Evolutionary conservation across 1,140 invertebrate genomes (phyloP), one percentile per base, ranked within the genome.

Genomic region (Plutomurus gul): DNA sequence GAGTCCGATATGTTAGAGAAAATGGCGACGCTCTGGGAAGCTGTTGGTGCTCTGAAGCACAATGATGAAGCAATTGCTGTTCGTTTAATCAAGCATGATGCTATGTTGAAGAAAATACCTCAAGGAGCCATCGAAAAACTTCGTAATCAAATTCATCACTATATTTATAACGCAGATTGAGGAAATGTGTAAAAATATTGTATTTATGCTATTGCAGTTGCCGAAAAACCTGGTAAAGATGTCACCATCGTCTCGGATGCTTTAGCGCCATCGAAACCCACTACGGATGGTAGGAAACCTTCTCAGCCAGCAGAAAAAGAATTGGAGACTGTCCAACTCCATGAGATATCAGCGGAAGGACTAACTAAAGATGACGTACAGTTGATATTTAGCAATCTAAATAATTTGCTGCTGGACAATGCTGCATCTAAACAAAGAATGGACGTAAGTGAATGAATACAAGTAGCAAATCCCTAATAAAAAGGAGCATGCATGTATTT

Each of bases 1-100:
- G 82, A 82, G 56, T 47, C 30, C 5, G 82, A 81, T 25, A 77
- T 82, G 27, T n/a, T 82, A 0, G 82, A 82, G 36, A 51, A 51
- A 72, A 39, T 82, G n/a, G 20, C 60, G 4, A 78, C 82, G 0
- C 25, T 82, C 25, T 82, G 82, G 82, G 82, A 82, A 25, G 82
- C 79, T 33, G 74, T 82, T 5, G 77, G 60, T 16, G 56, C 76
- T 10, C 30, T 82, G 3, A 82, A 82, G n/a, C 46, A 79, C 25
- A 82, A 82, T 65, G 79, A 82, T 18, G 82, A 82, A 40, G 40
- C 70, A 6, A 47, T 82, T 18, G 77, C 79, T 3, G 49, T 82
- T 7, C 25, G 79, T 18, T 56, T 82, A 16, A 51, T 78, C n/a
- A 78, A 77, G 20, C 73, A 73, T 25, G 82, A 82, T 43, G 79